Conservation (phyloP, 2,888 invertebrate genomes). For the Dicyrtomina minuta region DNA sequence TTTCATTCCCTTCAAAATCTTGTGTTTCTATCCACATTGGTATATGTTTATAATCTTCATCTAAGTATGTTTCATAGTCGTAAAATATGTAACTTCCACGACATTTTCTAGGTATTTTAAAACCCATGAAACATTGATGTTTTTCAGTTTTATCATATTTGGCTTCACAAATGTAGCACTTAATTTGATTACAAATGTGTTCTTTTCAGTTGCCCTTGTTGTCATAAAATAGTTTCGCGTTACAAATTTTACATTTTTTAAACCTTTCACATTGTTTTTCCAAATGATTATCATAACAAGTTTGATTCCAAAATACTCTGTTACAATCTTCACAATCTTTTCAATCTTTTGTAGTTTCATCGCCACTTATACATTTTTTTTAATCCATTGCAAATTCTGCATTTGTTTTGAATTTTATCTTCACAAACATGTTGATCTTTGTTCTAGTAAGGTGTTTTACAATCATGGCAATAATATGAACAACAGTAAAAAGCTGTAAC, state of each 20-base stretch:
- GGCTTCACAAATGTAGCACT: too few relatives aligned
- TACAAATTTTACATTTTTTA: background rate
- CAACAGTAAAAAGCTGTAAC: background rate
- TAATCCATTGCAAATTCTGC: too few relatives aligned
- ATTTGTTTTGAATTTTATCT: background rate
- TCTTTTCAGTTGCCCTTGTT: background rate
- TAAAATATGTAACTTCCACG: background rate
- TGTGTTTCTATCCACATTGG: background rate
- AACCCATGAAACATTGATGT: conserved; percentile 2
- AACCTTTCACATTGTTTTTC: too few relatives aligned
- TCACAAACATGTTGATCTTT: too few relatives aligned
- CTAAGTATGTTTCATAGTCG: background rate
- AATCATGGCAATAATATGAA: too few relatives aligned
- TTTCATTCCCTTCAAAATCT: background rate
- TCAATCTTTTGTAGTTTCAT: too few relatives aligned
- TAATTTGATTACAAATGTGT: too few relatives aligned
- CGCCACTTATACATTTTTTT: too few relatives aligned
- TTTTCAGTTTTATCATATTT: background rate
- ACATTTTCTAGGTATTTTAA: background rate
- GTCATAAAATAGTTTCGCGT: background rate
- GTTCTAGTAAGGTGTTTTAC: too few relatives aligned
- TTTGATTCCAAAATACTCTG: too few relatives aligned
- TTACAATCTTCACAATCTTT: too few relatives aligned
- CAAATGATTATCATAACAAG: too few relatives aligned
- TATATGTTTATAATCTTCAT: background rate